phyloP scores from a whole-genome alignment of 2,888 invertebrate species.

The Aspidiotus rigidus region DNA sequence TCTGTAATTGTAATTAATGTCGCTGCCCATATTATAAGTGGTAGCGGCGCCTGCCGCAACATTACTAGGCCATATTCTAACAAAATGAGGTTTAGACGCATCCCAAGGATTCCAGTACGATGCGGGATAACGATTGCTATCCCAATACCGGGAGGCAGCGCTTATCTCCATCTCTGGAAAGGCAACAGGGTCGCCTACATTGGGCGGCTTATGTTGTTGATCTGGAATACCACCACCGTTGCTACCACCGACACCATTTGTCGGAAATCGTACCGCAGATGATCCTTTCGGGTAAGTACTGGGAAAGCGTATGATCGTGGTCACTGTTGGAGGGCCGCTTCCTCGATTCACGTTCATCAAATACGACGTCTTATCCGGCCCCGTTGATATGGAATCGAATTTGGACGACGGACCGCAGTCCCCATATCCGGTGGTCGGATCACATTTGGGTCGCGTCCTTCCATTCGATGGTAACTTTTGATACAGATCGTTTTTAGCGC shows the following conservation, averaged over 20 bases:
- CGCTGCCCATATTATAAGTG: background rate
- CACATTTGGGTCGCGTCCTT: conserved; percentile 17
- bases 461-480: conserved; percentile 18
- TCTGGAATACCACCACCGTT: background rate
- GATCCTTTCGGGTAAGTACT: conserved; percentile 6
- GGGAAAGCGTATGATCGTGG: conserved; percentile 26
- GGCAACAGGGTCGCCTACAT: background rate
- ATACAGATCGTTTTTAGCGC: conserved; percentile 9
- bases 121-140: background rate
- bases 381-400: background rate
- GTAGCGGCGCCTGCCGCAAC: background rate
- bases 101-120: conserved; percentile 2
- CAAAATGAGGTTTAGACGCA: conserved; percentile 1
- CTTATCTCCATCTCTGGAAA: background rate
- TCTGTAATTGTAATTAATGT: background rate
- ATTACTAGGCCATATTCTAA: conserved; percentile 5
- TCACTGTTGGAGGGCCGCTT: background rate
- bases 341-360: conserved; percentile 4
- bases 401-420: conserved; percentile 2
- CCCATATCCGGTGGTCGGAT: conserved; percentile 10
- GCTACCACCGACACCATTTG: background rate
- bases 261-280: conserved; percentile 10
- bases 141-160: conserved; percentile 1
- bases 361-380: conserved; percentile 7
- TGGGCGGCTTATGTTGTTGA: background rate